Percentiles rank a stretch among this genome's conserved stretches.
Conservation (phyloP, 1,140 invertebrate genomes). For the Paralvinella palmiformis region DNA sequence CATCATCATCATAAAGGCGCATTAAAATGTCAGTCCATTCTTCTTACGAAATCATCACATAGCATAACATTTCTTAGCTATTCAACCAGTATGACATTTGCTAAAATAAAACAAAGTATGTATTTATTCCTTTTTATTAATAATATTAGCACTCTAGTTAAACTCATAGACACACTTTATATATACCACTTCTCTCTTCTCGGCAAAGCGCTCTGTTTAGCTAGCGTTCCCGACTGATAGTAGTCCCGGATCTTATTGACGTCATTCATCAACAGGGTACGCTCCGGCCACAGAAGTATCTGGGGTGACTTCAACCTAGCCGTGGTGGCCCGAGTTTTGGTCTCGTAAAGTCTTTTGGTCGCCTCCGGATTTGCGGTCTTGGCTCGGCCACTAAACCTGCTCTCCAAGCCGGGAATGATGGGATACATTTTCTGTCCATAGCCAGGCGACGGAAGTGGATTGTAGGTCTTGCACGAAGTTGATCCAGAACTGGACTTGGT, state of each 20-base stretch:
- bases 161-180: too few relatives aligned
- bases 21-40: too few relatives aligned
- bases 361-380: neutral
- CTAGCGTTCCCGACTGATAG: neutral
- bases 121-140: too few relatives aligned
- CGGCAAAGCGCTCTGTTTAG: neutral
- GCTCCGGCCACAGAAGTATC: slow-evolving; percentile 4
- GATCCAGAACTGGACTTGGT: neutral
- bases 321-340: neutral
- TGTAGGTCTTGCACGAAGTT: neutral
- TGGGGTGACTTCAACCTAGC: neutral
- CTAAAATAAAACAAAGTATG: too few relatives aligned
- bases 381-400: neutral
- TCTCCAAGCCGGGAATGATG: slow-evolving; percentile 1
- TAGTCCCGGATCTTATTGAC: neutral
- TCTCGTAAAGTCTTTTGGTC: neutral
- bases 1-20: too few relatives aligned
- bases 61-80: too few relatives aligned
- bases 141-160: too few relatives aligned
- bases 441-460: neutral
- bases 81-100: too few relatives aligned
- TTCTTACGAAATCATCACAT: too few relatives aligned
- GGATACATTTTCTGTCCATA: slow-evolving; percentile 5
- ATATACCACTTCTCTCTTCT: slow-evolving; percentile 6
- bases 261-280: neutral